Base-by-base conservation (phyloP, 2,113 vertebrate genomes). In the Cacatua alba region DNA sequence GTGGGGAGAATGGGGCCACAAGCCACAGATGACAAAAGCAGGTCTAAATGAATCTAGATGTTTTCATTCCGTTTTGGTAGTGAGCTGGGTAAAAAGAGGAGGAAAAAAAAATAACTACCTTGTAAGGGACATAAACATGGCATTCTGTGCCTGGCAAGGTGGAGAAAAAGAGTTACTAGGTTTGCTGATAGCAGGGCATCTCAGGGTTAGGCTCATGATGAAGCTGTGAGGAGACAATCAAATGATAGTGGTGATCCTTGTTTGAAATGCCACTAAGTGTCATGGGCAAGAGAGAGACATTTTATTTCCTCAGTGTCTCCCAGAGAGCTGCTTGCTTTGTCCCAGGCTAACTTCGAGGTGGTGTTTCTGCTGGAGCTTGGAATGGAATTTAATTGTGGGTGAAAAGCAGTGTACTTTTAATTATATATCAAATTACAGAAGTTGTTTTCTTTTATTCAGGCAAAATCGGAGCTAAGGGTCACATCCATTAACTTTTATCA, bases 31-130 rank as follows among this genome's bases (percentile, higher is more conserved):
- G 72, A 81, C 78, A 83, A 65, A 87, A 86, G 48, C 14, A 88
- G 41, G 62, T 3, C 9, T 71, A 90, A 90, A 86, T 68, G 23
- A 83, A 81, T 86, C 33, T 75, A 57, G 90, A 49, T 82, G 87
- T 80, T 88, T 87, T 94, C 70, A 94, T 94, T 95, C 41, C 23
- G 18, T 81, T 80, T 94, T 51, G 39, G 24, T 71, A 57, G 17
- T 3, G 20, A 84, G 18, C 10, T 78, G 60, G 43, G 60, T 39
- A 80, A 93, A 93, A 79, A 41, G 17, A 80, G 13, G 21, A 92
- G 35, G 17, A 43, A 86, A 74, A 83, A 85, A 85, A 78, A 75
- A 6, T 17, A 17, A 25, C 14, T 77, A 3, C 52, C 39, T 78
- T 78, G 26, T 33, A 68, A 90, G 35, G 51, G 35, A 71, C 13